phyloP scores from a whole-genome alignment of 2,797 vertebrate genomes.

The Eulemur albifrons region DNA sequence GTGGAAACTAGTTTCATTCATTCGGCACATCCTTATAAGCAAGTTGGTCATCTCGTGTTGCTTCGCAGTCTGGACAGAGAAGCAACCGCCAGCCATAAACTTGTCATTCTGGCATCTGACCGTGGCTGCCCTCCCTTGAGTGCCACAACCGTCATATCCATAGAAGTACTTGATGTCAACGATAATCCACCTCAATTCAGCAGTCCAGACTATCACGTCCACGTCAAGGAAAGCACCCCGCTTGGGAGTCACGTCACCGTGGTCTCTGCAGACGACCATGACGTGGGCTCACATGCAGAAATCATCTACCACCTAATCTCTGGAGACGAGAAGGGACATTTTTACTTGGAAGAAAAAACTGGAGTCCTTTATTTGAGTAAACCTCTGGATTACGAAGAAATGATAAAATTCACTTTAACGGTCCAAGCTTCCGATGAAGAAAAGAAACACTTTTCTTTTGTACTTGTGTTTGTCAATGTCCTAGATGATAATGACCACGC shows the following conservation, averaged over 20 bases:
- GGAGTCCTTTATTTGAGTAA: constrained; percentile 88
- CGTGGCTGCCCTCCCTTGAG: constrained; percentile 87
- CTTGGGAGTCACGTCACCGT: constrained; percentile 85
- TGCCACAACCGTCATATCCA: constrained; percentile 85
- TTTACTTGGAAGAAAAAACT: constrained; percentile 87
- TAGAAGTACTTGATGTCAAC: constrained; percentile 92
- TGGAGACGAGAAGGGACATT: constrained; percentile 89
- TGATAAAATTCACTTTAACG: constrained; percentile 87
- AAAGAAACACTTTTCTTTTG: constrained; percentile 87
- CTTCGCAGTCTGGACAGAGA: constrained; percentile 90
- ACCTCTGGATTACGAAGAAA: constrained; percentile 92
- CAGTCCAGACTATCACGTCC: constrained; percentile 85
- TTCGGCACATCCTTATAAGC: constrained; percentile 81
- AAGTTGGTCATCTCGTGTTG: constrained; percentile 88
- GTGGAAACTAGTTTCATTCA: constrained; percentile 85
- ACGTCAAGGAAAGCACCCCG: constrained; percentile 88
- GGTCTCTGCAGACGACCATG: constrained; percentile 89
- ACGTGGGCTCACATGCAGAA: constrained; percentile 87
- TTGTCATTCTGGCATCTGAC: constrained; percentile 90
- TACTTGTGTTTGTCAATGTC: constrained; percentile 86
- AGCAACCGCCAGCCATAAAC: constrained; percentile 81
- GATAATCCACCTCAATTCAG: constrained; percentile 91
- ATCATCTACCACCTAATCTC: constrained; percentile 89
- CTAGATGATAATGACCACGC: constrained; percentile 95
- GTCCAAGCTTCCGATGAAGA: constrained; percentile 89